Conservation (phyloP, 2,888 invertebrate genomes). For the Cheilosia urbana region DNA sequence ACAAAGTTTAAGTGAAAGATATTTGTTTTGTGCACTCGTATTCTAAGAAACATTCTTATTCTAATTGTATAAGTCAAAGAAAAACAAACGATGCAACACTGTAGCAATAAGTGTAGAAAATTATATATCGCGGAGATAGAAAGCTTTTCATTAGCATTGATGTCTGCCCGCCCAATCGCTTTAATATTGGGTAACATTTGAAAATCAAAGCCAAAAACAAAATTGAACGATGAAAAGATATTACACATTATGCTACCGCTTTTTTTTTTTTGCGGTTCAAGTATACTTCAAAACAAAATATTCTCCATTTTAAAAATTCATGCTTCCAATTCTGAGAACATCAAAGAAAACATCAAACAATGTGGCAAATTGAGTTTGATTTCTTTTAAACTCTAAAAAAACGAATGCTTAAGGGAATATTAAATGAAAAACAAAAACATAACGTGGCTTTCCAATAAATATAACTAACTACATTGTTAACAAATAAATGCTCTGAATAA, state of each 20-base stretch:
- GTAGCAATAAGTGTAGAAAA: slow-evolving; percentile 43
- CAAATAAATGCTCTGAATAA: slow-evolving; percentile 66
- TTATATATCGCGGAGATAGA: slow-evolving; percentile 30
- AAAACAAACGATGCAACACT: slow-evolving; percentile 19
- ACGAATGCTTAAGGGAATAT: slow-evolving; percentile 46
- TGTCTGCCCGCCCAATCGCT: not conserved
- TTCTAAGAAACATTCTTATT: slow-evolving; percentile 22
- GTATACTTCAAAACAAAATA: slow-evolving; percentile 31
- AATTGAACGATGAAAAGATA: slow-evolving; percentile 46
- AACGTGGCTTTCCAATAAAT: slow-evolving; percentile 58
- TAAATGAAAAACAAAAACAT: slow-evolving; percentile 23
- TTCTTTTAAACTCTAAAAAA: slow-evolving; percentile 13
- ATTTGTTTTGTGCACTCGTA: slow-evolving; percentile 18
- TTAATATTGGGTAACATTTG: slow-evolving; percentile 1
- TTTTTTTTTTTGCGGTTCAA: slow-evolving; percentile 55
- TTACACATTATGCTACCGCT: slow-evolving; percentile 41
- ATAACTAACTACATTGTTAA: slow-evolving; percentile 63
- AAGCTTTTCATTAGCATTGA: slow-evolving; percentile 25
- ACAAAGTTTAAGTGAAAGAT: slow-evolving; percentile 14
- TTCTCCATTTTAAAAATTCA: slow-evolving; percentile 19
- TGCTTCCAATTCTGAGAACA: slow-evolving; percentile 62
- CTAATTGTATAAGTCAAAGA: slow-evolving; percentile 24
- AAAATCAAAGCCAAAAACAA: slow-evolving; percentile 67
- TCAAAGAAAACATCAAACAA: slow-evolving; percentile 36
- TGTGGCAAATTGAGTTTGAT: slow-evolving; percentile 38